Base-by-base conservation (phyloP, 2,113 vertebrate genomes). In the Phylloscopus trochiloides region DNA sequence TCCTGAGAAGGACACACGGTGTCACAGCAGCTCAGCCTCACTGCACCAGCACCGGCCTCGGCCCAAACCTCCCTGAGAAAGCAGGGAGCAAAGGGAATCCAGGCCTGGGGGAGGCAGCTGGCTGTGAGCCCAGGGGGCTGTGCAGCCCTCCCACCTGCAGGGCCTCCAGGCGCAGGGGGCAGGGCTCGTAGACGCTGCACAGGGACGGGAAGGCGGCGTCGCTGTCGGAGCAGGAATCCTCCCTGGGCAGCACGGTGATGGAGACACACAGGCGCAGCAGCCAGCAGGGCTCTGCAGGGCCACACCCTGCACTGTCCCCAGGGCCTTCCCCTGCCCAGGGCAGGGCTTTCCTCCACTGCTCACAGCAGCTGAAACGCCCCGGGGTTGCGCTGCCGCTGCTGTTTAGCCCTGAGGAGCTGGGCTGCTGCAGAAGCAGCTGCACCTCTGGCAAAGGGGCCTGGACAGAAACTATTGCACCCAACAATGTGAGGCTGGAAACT, bases 381-480 rank as follows among this genome's bases (percentile, higher is more conserved):
- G 98, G 98, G 7, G 98, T 98, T 8, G 93, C 1, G 28, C 97
- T 91, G 68, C 97, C 72, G 6, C 90, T 96, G 40, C 48, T 88
- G 55, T 4, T 79, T 1, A 97, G 84, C 54, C 97, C 97, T 2
- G 97, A 97, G 70, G 97, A 96, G 70, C 96, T 97, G 16, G 99
- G 99, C 94, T 99, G 99, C 28, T 98, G 98, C 59, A 99, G 95
- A 19, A 99, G 99, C 12, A 99, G 97, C 97, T 98, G 98, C 48
- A 99, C 98, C 92, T 99, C 99, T 9, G 99, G 98, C 14, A 99
- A 97, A 51, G 99, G 99, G 1, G 99, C 98, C 38, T 99, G 99
- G 51, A 98, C 98, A 4, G 99, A 99, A 25, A 99, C 97, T 12
- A 99, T 78, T 4, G 99, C 98, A 12, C 99, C 99, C 16, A 99